Conservation (phyloP, 2,113 vertebrate genomes). For the Pituophis catenifer region DNA sequence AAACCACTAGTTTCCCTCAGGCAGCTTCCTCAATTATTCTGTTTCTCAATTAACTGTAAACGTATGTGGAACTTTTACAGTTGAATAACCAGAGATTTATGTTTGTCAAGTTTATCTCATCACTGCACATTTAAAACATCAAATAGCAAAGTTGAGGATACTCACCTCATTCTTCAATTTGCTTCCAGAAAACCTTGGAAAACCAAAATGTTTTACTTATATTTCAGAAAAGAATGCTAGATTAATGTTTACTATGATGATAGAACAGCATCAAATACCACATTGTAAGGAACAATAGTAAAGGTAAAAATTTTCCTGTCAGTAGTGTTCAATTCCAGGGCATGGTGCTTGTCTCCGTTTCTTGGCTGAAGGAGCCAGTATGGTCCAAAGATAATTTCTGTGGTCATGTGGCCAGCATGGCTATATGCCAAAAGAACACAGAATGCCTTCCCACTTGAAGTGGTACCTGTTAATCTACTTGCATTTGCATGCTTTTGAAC, state of each 20-base stretch:
- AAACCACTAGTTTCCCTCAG: not conserved
- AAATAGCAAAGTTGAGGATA: constrained; percentile 21
- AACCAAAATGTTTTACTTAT: constrained; percentile 53
- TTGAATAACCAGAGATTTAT: not conserved
- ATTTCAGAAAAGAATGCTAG: constrained; percentile 35
- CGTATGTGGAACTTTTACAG: not conserved
- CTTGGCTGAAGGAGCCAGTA: not conserved
- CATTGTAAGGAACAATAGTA: not conserved
- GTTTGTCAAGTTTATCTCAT: not conserved
- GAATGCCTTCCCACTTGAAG: not conserved
- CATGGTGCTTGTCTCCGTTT: not conserved
- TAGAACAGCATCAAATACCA: not conserved
- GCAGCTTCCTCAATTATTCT: not conserved
- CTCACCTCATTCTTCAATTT: constrained; percentile 97
- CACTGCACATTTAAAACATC: not conserved
- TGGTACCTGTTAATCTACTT: not conserved
- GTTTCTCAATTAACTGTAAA: constrained; percentile 1
- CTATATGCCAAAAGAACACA: not conserved
- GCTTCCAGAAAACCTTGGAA: constrained; percentile 93
- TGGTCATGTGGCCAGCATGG: not conserved
- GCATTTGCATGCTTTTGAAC: not conserved
- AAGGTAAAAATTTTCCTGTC: not conserved
- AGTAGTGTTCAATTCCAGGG: not conserved
- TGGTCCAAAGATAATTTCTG: not conserved
- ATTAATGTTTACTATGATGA: not conserved